Percentiles rank a stretch among this genome's conserved stretches.
Evolutionary conservation across 2,888 invertebrate genomes (phyloP).

Genomic region (Antheraea yamamai): DNA sequence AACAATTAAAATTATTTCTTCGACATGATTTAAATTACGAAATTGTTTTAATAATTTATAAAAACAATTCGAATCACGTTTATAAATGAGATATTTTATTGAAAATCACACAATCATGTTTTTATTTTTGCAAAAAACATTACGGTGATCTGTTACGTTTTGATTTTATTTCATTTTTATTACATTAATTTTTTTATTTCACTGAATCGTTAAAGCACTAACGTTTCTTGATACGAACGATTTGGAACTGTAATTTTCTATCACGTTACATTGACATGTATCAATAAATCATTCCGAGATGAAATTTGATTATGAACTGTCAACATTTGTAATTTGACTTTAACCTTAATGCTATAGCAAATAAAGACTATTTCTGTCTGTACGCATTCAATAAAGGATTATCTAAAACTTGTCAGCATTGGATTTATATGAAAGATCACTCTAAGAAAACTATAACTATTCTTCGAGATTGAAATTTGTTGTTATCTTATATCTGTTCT

Average conservation of each 20-base stretch:
- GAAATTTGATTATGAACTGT: constrained; percentile 18
- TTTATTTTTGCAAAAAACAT: neutral
- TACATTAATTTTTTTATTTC: neutral
- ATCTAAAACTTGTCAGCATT: constrained; percentile 8
- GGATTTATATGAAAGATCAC: constrained; percentile 6
- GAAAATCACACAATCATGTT: constrained; percentile 10
- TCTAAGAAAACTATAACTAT: neutral
- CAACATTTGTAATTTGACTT: neutral
- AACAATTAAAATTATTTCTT: constrained; percentile 18
- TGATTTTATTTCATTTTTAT: neutral
- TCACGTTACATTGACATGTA: constrained; percentile 11
- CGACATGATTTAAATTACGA: constrained; percentile 7
- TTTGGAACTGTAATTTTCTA: constrained; percentile 21
- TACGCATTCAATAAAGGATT: constrained; percentile 6
- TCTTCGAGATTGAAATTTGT: neutral
- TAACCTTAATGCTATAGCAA: neutral
- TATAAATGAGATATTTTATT: constrained; percentile 19
- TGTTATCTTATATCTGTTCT: neutral
- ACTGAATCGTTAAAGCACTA: neutral
- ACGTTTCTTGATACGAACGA: neutral
- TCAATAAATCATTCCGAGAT: constrained; percentile 18
- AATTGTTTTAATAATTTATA: constrained; percentile 25
- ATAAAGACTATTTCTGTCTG: constrained; percentile 5
- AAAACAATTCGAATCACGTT: constrained; percentile 19
- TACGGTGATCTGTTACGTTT: neutral